Base-by-base conservation (phyloP, 1,140 invertebrate species). In the Chrysomallon squamiferum region DNA sequence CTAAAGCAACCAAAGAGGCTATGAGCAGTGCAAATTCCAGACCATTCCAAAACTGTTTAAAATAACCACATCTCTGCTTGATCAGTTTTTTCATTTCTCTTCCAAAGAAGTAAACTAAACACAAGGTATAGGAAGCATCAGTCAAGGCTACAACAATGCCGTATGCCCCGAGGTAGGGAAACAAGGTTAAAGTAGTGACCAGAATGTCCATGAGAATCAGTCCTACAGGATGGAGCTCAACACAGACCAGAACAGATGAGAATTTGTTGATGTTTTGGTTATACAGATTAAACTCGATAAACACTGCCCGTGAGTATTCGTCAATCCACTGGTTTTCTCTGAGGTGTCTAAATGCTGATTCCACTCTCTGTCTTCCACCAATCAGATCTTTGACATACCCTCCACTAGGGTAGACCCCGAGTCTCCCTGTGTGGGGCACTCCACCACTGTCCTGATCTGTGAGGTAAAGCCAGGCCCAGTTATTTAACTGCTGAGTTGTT, bases 241-340 rank as follows among this genome's bases (percentile, higher is more conserved):
- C 76, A 3, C 72, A 61, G 9, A 76, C 65, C 15, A 70, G 69
- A 20, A 77, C 65, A 27, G 71, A 74, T 41, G 75, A 74, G 66
- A 82, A 83, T 62, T 81, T 57, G 58, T 84, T 81, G 9, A 76
- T 65, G 49, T 78, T 77, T 4, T 87, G 86, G 69, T 88, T 88
- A 66, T 88, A 89, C 0, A 86, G 72, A 6, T 87, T 85, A 70
- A 88, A 87, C 66, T 89, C 87, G 2, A 87, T 75, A 65, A 88
- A 83, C 11, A 89, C 72, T 11, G 85, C 84, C 71, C 88, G 69
- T 0, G 88, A 88, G 33, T 79, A 70, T 32, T 77, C 63, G 67
- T 89, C 87, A 5, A 88, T 84, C 88, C 88, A 89, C 38, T 82
- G 62, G 38, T 77, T 59, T 5, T 69, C 64, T 50, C 86, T 59